Conservation (phyloP, 2,797 vertebrate species). For the Agapornis canus region DNA sequence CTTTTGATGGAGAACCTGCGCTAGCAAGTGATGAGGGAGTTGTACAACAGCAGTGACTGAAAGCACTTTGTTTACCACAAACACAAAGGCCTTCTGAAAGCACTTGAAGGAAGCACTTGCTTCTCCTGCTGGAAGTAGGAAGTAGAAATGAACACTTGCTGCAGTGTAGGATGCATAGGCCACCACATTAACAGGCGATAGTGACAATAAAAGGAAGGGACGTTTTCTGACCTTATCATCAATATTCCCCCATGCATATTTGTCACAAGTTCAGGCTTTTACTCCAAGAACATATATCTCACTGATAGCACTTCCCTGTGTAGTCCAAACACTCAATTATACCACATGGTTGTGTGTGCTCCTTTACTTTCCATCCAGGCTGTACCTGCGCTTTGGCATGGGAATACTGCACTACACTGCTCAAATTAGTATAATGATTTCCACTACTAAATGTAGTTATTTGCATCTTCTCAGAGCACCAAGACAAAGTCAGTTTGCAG, state of each 20-base stretch:
- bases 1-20: background rate
- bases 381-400: fast-evolving
- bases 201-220: background rate
- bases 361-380: background rate
- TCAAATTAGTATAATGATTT: background rate
- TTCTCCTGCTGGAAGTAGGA: background rate
- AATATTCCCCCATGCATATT: background rate
- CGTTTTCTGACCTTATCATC: background rate
- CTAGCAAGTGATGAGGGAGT: background rate
- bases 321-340: background rate
- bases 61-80: background rate
- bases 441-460: background rate
- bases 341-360: background rate
- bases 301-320: background rate
- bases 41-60: background rate
- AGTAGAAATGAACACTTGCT: background rate
- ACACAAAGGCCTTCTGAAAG: background rate
- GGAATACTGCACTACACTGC: background rate
- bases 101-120: fast-evolving
- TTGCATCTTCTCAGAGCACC: background rate
- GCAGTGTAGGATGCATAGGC: background rate
- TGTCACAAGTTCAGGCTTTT: background rate
- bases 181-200: background rate
- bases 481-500: background rate
- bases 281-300: background rate